phyloP scores from a whole-genome alignment of 2,888 invertebrate genomes.

The Drosophila mettleri region DNA sequence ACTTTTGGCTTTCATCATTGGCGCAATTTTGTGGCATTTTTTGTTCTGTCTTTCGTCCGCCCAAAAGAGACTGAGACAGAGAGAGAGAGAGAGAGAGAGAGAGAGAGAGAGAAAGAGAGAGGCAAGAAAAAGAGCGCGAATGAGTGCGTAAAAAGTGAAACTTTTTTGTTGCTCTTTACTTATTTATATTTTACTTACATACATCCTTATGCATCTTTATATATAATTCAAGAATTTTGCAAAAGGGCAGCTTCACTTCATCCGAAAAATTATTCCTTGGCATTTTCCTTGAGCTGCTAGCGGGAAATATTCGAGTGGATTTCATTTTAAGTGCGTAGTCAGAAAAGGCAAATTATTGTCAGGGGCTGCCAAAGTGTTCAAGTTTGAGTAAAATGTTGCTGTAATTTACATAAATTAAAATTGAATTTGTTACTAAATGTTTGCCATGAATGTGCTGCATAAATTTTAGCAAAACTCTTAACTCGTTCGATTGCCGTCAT shows the following conservation, averaged over 20 bases:
- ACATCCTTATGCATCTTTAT: slow-evolving; percentile 21
- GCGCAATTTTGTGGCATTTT: slow-evolving; percentile 57
- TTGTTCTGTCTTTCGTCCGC: slow-evolving; percentile 1
- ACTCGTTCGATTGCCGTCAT: neutral
- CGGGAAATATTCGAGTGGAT: slow-evolving; percentile 27
- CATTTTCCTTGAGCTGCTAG: slow-evolving; percentile 13
- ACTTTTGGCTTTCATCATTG: slow-evolving; percentile 50
- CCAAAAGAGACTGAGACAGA: too few relatives aligned
- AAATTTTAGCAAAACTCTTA: neutral
- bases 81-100: neutral
- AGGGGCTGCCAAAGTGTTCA: slow-evolving; percentile 12
- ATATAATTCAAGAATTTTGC: slow-evolving; percentile 47
- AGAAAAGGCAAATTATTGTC: slow-evolving; percentile 11
- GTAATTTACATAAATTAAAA: slow-evolving; percentile 43
- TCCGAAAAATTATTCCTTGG: slow-evolving; percentile 33
- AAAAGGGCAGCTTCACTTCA: slow-evolving; percentile 39
- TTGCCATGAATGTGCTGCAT: slow-evolving; percentile 3
- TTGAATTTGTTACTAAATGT: slow-evolving; percentile 30
- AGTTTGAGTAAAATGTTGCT: slow-evolving; percentile 26
- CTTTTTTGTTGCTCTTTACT: slow-evolving; percentile 41
- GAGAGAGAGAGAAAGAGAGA: neutral
- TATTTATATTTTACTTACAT: slow-evolving; percentile 42
- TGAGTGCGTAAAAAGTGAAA: slow-evolving; percentile 24
- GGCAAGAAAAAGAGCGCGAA: neutral
- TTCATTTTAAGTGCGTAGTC: slow-evolving; percentile 22